Conservation (phyloP, 2,888 invertebrate genomes). For the Mystacides longicornis region DNA sequence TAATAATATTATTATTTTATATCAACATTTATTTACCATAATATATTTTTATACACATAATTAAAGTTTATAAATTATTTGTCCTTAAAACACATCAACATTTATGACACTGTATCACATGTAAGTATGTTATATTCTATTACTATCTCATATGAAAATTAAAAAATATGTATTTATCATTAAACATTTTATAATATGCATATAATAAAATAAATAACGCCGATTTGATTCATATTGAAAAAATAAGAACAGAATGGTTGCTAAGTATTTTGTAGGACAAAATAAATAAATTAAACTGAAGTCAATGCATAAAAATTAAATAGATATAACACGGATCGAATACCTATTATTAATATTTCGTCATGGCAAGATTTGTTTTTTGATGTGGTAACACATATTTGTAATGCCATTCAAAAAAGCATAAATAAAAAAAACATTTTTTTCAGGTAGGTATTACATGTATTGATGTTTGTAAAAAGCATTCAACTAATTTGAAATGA, state of each 20-base stretch:
- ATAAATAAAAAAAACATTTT: no score
- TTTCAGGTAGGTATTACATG: not conserved
- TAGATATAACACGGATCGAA: not conserved
- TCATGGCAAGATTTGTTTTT: not conserved
- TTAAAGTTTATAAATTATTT: no score
- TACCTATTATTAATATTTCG: not conserved
- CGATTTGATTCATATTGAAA: no score
- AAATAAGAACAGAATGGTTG: no score
- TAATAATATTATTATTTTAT: not conserved
- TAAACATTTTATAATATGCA: no score
- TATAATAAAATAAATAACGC: no score
- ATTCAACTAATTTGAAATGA: not conserved
- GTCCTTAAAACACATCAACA: not conserved
- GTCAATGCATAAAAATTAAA: not conserved
- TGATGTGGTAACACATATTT: not conserved
- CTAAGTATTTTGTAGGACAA: not conserved
- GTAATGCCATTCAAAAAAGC: not conserved
- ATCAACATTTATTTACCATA: not conserved
- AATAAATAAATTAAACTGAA: not conserved
- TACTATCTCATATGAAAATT: not conserved
- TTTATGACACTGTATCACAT: not conserved
- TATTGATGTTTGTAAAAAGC: not conserved
- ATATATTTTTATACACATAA: not conserved
- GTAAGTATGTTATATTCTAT: not conserved
- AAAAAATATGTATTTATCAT: no score